Base-by-base conservation (phyloP, 2,888 invertebrate genomes). In the Calameuta pallipes region DNA sequence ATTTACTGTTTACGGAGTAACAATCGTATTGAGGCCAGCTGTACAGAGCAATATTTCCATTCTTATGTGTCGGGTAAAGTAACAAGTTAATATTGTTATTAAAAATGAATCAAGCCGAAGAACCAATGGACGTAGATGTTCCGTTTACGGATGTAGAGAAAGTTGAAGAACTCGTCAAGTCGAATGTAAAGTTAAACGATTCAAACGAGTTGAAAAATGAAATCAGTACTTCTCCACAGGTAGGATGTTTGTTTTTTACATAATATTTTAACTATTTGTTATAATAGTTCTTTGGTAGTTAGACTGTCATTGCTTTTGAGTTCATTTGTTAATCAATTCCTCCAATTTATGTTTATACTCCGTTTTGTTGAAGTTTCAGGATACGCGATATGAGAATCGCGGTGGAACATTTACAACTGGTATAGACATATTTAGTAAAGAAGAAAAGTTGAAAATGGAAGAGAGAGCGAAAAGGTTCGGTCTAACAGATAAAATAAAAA, bases 391-490 rank as follows among this genome's bases (percentile, higher is more conserved):
- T 77, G 87, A 89, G 79, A 92, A 92, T 82, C 87, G 89, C 76
- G 89, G 88, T 75, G 91, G 91, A 34, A 89, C 90, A 30, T 93
- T 93, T 83, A 88, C 91, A 23, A 93, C 93, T 1, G 93, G 92
- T 23, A 91, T 93, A 34, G 92, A 93, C 82, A 92, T 93, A 79
- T 93, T 93, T 76, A 92, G 92, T 76, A 90, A 92, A 81, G 91
- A 93, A 83, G 93, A 93, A 79, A 92, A 92, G 83, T 90, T 91
- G 56, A 94, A 94, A 86, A 91, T 93, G 81, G 91, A 92, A 83
- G 93, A 93, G 83, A 89, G 94, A 83, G 94, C 94, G 0, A 93
- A 93, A 84, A 91, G 94, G 73, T 94, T 94, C 90, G 93, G 93
- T 12, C 85, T 94, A 70, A 92, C 91, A 0, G 89, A 91, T 4